A percentile compares a stretch with the other conserved stretches of the same genome.
These are phyloP conservation scores for Carcina quercana DNA, from an alignment of 2,888 invertebrate genomes.

Conservation along the genomic window DNA sequence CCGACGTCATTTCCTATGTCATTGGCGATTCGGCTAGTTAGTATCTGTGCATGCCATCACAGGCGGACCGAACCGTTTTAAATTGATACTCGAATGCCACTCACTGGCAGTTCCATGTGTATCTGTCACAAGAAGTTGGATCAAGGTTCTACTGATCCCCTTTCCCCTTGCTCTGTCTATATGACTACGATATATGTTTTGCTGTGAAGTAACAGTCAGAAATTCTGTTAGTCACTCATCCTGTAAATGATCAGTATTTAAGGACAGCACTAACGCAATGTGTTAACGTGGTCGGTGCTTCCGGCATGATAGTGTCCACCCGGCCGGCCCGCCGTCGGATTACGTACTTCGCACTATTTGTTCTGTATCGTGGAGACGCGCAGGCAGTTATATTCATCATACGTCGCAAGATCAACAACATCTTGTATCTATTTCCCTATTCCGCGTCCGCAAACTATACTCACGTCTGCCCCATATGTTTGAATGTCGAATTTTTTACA, in stretches of 20 bases:
- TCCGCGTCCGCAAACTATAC: slow-evolving; percentile 20
- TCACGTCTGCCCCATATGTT: slow-evolving; percentile 17
- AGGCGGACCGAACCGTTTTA: too few species aligned
- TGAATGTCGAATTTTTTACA: too few species aligned
- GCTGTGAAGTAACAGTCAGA: slow-evolving; percentile 36
- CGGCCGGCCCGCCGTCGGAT: slow-evolving; percentile 12
- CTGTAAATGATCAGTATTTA: slow-evolving; percentile 35
- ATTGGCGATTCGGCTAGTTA: slow-evolving; percentile 18
- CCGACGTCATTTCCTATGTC: slow-evolving; percentile 17
- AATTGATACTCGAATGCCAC: too few species aligned
- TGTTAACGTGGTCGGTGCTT: slow-evolving; percentile 23
- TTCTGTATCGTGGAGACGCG: too few species aligned
- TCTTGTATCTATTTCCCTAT: slow-evolving; percentile 22
- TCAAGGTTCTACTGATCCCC: too few species aligned
- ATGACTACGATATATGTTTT: background rate
- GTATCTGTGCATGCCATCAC: too few species aligned
- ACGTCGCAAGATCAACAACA: slow-evolving; percentile 19
- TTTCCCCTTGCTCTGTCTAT: slow-evolving; percentile 29
- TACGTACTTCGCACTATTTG: slow-evolving; percentile 17
- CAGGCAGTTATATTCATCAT: slow-evolving; percentile 16
- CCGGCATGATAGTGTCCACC: slow-evolving; percentile 22
- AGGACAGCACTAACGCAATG: slow-evolving; percentile 33
- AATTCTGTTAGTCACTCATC: slow-evolving; percentile 46
- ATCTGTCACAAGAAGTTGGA: too few species aligned
- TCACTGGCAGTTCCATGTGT: too few species aligned